Base-by-base conservation (phyloP, 2,797 vertebrate species). In the Sciurus vulgaris region DNA sequence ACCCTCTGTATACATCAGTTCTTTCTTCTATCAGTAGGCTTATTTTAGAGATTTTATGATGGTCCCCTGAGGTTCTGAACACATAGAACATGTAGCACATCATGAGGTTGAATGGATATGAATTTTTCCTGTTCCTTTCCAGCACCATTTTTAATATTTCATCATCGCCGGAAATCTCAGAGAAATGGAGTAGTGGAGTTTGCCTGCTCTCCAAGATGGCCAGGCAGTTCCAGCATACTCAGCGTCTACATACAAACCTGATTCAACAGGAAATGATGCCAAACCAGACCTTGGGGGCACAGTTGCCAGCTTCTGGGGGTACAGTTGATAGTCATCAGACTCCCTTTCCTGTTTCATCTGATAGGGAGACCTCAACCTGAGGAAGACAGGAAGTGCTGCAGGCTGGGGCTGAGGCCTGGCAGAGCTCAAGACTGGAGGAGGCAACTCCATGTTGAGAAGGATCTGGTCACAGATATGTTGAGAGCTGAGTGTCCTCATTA, bases 361-460 rank as follows among this genome's bases (percentile, higher is more conserved):
- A 63, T 54, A n/a, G 17, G 17, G n/a, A 78, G 35, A 22, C 56
- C 24, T 59, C 56, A 24, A 59, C 28, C 14, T 20, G 10, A 86
- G 15, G 54, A 77, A 24, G 67, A 65, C 73, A 95, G 93, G 77
- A 96, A 90, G 22, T 63, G 41, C 84, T 95, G 79, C 83, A 93
- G 41, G 41, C 54, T 87, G 54, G 82, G 54, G 7, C 26, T 56
- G 82, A 87, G 67, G 54, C 12, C 38, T 47, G 70, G 70, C 10
- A 41, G 24, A 22, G 35, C 41, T 28, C 18, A 85, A 38, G 38
- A 9, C 28, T 77, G 81, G 47, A 38, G 0, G 0, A 59, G 35
- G 20, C 5, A 67, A n/a, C 15, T 86, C 59, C 28, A 17, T 0
- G 2, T 1, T 35, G 83, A 59, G n/a, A 89, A 93, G 91, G 82